phyloP scores from a whole-genome alignment of 2,797 vertebrate species.

The Varecia variegata region DNA sequence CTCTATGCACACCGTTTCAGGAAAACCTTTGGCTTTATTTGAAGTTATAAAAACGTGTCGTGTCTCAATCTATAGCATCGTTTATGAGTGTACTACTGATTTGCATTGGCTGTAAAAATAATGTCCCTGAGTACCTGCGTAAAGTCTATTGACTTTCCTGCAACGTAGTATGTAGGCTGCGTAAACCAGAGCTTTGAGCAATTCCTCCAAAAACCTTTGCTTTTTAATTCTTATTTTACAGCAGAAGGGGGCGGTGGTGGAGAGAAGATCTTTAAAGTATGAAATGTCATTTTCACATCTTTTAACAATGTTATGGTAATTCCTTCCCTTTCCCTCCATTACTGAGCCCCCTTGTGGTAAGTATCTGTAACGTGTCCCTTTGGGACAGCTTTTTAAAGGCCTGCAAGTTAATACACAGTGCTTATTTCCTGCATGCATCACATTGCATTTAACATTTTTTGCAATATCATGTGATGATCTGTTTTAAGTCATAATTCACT shows the following conservation, averaged over 20 bases:
- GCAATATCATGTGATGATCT: neutral
- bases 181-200: neutral
- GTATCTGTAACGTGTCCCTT: conserved; percentile 61
- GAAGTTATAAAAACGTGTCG: neutral
- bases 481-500: neutral
- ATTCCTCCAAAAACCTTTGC: neutral
- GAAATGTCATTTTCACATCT: neutral
- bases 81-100: neutral
- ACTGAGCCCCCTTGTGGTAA: conserved; percentile 84
- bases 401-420: neutral
- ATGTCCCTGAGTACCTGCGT: neutral
- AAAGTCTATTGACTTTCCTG: neutral
- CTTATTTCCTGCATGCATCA: neutral
- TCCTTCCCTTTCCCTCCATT: conserved; percentile 67
- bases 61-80: neutral
- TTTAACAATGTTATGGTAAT: neutral
- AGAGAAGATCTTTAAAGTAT: neutral
- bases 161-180: fast-evolving
- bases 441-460: neutral
- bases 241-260: neutral
- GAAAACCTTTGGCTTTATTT: neutral
- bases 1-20: neutral
- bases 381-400: neutral
- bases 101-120: neutral
- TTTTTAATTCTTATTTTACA: neutral